Evolutionary conservation across 2,797 vertebrate species (phyloP).

Genomic region (Sciurus carolinensis): DNA sequence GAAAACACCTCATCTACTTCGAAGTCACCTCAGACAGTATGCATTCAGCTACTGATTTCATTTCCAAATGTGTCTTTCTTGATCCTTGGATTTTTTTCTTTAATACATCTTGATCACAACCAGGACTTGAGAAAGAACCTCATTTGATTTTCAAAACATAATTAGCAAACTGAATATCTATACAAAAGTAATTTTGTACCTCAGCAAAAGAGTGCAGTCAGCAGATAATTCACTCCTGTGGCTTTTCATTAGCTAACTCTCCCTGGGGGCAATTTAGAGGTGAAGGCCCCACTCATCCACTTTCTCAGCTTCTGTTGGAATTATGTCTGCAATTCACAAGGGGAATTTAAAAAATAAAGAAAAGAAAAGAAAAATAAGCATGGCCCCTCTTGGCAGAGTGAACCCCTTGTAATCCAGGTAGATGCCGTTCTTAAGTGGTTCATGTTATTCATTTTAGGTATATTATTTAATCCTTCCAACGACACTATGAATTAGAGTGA

Average conservation of each 20-base stretch:
- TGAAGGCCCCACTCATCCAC: conserved; percentile 59
- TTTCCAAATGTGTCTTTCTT: conserved; percentile 57
- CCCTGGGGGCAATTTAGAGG: conserved; percentile 61
- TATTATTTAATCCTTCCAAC: neutral
- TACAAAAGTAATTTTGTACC: conserved; percentile 77
- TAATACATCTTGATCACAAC: neutral
- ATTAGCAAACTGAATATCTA: conserved; percentile 77
- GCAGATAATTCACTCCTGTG: conserved; percentile 80
- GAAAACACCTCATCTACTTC: neutral
- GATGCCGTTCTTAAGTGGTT: conserved; percentile 21
- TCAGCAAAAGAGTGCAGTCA: conserved; percentile 65
- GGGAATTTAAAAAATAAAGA: conserved; percentile 27
- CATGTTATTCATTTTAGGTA: neutral
- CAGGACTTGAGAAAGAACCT: conserved; percentile 52
- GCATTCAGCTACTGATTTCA: neutral
- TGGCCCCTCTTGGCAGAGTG: neutral
- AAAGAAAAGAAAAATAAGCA: neutral
- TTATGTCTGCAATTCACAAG: conserved; percentile 75
- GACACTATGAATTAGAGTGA: conserved; percentile 7
- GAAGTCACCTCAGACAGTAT: neutral
- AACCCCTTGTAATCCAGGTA: conserved; percentile 20
- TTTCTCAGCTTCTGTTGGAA: conserved; percentile 74
- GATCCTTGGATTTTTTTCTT: conserved; percentile 1
- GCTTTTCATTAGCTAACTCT: conserved; percentile 77
- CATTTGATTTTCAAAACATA: conserved; percentile 77